Conservation (phyloP, 2,888 invertebrate species). For the Anagyrus pseudococci region DNA sequence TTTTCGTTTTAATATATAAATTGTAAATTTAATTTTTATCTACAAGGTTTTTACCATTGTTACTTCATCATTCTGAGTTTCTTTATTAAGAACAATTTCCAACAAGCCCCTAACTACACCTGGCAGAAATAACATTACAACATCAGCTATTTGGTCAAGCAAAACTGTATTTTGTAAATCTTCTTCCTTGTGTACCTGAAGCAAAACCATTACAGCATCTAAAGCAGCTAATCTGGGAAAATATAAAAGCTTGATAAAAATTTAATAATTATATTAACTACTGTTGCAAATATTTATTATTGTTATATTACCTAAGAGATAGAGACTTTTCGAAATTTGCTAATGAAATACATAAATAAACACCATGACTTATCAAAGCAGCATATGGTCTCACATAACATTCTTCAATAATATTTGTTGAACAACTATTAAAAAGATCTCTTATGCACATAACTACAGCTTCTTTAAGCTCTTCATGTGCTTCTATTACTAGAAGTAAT, state of each 20-base stretch:
- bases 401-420: constrained; percentile 64
- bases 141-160: constrained; percentile 65
- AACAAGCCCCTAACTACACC: constrained; percentile 69
- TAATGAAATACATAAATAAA: constrained; percentile 71
- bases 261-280: no score
- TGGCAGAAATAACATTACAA: constrained; percentile 70
- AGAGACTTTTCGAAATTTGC: constrained; percentile 72
- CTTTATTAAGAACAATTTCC: constrained; percentile 66
- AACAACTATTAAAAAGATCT: constrained; percentile 63
- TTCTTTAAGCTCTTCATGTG: constrained; percentile 71
- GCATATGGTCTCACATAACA: constrained; percentile 68
- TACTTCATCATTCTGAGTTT: constrained; percentile 70
- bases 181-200: constrained; percentile 67
- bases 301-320: constrained; percentile 66
- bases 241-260: constrained; percentile 6
- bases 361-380: constrained; percentile 70
- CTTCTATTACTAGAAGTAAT: constrained; percentile 64
- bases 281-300: constrained; percentile 7
- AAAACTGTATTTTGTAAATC: constrained; percentile 66
- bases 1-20: constrained; percentile 13
- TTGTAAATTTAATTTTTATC: neutral
- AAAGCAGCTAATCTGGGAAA: constrained; percentile 64
- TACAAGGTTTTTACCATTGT: constrained; percentile 63
- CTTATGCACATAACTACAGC: constrained; percentile 66
- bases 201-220: constrained; percentile 70